Evolutionary conservation across 2,888 invertebrate genomes (phyloP).

Genomic region (Hemicrepidius hirtus): DNA sequence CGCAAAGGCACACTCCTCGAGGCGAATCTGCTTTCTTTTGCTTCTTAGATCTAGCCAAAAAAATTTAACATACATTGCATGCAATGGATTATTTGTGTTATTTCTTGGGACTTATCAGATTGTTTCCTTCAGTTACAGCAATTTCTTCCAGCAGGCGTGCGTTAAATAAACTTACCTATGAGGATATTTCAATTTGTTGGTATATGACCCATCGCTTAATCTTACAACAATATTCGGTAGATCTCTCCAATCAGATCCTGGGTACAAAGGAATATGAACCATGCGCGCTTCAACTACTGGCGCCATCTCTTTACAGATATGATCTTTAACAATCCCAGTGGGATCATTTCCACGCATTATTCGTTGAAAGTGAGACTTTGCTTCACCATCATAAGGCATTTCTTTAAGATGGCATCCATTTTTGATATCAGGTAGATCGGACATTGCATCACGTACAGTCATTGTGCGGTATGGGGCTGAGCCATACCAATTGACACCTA

Average conservation of each 20-base stretch:
- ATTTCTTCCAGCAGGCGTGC: too few species aligned
- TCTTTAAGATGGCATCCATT: constrained; percentile 83
- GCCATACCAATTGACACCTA: constrained; percentile 77
- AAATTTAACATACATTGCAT: too few species aligned
- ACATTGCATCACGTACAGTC: constrained; percentile 87
- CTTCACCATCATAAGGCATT: constrained; percentile 82
- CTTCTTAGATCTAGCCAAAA: constrained; percentile 70
- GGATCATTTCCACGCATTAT: constrained; percentile 75
- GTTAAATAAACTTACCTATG: constrained; percentile 72
- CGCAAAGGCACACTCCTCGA: constrained; percentile 88
- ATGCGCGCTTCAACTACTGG: constrained; percentile 87
- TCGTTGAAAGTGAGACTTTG: constrained; percentile 85
- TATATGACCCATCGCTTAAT: constrained; percentile 81
- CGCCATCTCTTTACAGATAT: constrained; percentile 90
- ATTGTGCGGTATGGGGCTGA: constrained; percentile 86
- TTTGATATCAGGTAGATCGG: constrained; percentile 84
- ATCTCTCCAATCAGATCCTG: constrained; percentile 91
- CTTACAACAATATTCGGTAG: constrained; percentile 85
- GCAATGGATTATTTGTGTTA: too few species aligned
- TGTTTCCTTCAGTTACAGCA: too few species aligned
- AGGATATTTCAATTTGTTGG: constrained; percentile 75
- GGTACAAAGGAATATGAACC: constrained; percentile 81
- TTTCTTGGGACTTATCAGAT: too few species aligned
- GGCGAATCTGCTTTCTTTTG: constrained; percentile 71
- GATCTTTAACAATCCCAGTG: constrained; percentile 74